These are phyloP conservation scores for Drosophila antonietae DNA, from an alignment of 2,888 invertebrate species.

Conservation along the genomic window DNA sequence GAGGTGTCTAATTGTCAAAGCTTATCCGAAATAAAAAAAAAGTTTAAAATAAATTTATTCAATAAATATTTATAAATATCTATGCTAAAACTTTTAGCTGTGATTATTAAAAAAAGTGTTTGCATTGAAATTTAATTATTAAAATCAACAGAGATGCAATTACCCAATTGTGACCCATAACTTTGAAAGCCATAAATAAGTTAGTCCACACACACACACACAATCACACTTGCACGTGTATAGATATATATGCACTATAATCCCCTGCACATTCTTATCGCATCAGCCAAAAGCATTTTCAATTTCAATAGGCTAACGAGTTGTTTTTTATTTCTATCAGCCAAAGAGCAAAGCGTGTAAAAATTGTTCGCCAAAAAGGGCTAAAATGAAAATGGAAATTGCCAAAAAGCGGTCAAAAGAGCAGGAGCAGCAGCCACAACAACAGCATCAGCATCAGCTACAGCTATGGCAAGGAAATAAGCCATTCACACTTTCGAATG, in stretches of 20 bases:
- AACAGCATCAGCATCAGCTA: conserved; percentile 51
- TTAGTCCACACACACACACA: conserved; percentile 35
- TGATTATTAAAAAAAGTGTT: conserved; percentile 28
- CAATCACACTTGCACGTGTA: background rate
- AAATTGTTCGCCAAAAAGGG: conserved; percentile 67
- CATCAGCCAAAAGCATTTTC: conserved; percentile 73
- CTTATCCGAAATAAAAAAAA: background rate
- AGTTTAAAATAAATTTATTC: background rate
- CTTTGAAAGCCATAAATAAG: conserved; percentile 50
- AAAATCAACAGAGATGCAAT: conserved; percentile 43
- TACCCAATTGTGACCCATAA: conserved; percentile 50
- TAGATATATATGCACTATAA: conserved; percentile 36
- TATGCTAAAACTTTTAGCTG: background rate
- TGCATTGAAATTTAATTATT: conserved; percentile 52
- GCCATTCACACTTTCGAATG: conserved; percentile 74
- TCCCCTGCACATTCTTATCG: conserved; percentile 68
- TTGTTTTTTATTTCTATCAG: conserved; percentile 64
- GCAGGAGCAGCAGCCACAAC: conserved; percentile 46
- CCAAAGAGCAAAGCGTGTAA: conserved; percentile 59
- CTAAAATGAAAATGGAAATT: conserved; percentile 70
- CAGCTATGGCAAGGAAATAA: conserved; percentile 65
- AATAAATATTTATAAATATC: background rate
- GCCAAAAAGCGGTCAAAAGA: conserved; percentile 65
- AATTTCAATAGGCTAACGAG: conserved; percentile 78
- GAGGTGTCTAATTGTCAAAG: background rate